Percentiles rank a stretch among this genome's conserved stretches.
Evolutionary conservation across 2,888 invertebrate genomes (phyloP).

Genomic region (Ptychoptera albimana): DNA sequence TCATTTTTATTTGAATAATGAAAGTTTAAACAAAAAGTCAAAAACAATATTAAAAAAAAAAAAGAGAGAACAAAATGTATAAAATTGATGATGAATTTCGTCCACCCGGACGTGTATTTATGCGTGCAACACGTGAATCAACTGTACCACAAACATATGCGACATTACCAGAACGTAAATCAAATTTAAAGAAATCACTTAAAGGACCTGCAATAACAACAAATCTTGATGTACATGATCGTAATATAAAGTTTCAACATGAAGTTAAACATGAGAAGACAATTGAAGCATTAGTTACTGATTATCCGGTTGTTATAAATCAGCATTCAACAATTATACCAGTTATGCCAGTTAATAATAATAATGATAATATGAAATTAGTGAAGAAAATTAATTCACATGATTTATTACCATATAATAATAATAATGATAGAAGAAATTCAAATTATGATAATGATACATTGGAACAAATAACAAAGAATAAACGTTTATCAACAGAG

Average conservation of each 20-base stretch:
- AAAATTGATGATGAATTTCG: constrained; percentile 21
- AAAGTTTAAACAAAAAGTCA: constrained; percentile 2
- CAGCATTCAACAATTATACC: constrained; percentile 22
- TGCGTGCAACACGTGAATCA: constrained; percentile 18
- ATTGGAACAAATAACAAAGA: constrained; percentile 65
- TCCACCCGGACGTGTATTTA: constrained; percentile 19
- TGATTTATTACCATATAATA: constrained; percentile 19
- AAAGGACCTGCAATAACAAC: constrained; percentile 48
- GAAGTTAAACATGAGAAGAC: constrained; percentile 38
- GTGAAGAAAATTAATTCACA: too few species aligned
- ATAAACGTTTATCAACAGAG: constrained; percentile 68
- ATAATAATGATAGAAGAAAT: neutral
- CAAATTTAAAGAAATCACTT: constrained; percentile 33
- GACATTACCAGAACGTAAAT: constrained; percentile 23
- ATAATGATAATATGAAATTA: constrained; percentile 14
- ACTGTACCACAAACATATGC: neutral
- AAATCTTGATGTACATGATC: constrained; percentile 29
- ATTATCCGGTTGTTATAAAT: constrained; percentile 30
- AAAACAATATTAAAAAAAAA: too few species aligned
- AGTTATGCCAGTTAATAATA: constrained; percentile 21
- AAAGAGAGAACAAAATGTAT: constrained; percentile 14
- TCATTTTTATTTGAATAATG: neutral
- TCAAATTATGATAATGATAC: constrained; percentile 16
- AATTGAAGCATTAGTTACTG: constrained; percentile 35
- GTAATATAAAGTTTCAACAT: constrained; percentile 30